phyloP scores from a whole-genome alignment of 2,797 vertebrate genomes.

The Lepilemur septentrionalis region DNA sequence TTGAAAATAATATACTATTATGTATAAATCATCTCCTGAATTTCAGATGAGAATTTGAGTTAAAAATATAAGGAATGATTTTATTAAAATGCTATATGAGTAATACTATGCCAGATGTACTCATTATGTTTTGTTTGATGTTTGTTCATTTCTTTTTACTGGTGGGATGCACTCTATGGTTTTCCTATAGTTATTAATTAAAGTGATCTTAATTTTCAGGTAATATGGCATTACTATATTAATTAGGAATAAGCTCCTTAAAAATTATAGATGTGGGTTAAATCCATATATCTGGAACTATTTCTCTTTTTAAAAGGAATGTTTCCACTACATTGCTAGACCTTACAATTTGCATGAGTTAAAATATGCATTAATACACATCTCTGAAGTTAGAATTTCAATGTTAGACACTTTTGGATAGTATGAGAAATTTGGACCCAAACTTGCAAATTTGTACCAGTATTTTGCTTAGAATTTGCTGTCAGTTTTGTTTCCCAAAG shows the following conservation, averaged over 20 bases:
- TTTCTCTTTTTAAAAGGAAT: constrained; percentile 49
- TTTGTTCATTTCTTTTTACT: not conserved
- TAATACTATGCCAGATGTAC: not conserved
- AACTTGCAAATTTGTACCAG: not conserved
- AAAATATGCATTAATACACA: constrained; percentile 43
- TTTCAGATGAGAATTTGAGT: constrained; percentile 40
- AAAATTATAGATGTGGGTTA: constrained; percentile 29
- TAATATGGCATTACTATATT: not conserved
- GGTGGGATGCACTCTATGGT: not conserved
- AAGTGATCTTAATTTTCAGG: constrained; percentile 42
- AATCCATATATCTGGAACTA: constrained; percentile 32
- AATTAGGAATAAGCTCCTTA: not conserved
- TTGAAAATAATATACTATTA: not conserved
- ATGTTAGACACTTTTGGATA: constrained; percentile 38
- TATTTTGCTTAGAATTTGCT: constrained; percentile 39
- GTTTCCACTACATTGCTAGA: constrained; percentile 50
- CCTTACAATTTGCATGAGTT: constrained; percentile 47
- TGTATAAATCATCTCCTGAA: not conserved
- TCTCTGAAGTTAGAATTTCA: constrained; percentile 55
- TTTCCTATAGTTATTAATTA: constrained; percentile 14
- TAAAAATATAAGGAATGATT: not conserved
- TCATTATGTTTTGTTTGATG: not conserved
- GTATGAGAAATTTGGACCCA: constrained; percentile 1
- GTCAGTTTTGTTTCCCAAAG: constrained; percentile 27
- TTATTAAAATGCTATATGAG: not conserved